A percentile compares a stretch with the other conserved stretches of the same genome.
Conservation (phyloP, 2,888 invertebrate species). For the Tetragonula carbonaria region DNA sequence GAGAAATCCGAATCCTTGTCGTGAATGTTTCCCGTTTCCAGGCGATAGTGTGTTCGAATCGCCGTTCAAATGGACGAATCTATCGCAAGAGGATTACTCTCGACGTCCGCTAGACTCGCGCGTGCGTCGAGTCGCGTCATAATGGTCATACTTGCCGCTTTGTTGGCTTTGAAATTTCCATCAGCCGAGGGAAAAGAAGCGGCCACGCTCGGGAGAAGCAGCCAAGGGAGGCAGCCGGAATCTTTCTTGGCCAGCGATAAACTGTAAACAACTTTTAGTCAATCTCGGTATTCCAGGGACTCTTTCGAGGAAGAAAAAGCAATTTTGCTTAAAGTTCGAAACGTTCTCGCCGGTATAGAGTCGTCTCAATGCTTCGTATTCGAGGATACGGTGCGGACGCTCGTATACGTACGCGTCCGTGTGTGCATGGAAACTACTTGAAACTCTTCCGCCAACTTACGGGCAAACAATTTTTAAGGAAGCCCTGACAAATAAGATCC, state of each 20-base stretch:
- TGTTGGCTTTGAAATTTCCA: slow-evolving; percentile 23
- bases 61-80: not conserved
- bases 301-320: slow-evolving; percentile 46
- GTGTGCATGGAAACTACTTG: slow-evolving; percentile 45
- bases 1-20: not conserved
- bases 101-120: not conserved
- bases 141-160: not conserved
- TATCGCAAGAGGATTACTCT: not conserved
- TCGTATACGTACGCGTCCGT: not conserved
- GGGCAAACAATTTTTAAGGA: slow-evolving; percentile 53
- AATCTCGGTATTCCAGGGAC: slow-evolving; percentile 44
- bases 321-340: slow-evolving; percentile 62
- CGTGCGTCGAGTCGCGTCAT: not conserved
- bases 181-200: not conserved
- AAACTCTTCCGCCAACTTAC: slow-evolving; percentile 40
- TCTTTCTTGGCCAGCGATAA: slow-evolving; percentile 48
- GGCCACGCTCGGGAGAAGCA: slow-evolving; percentile 5
- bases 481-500: slow-evolving; percentile 46
- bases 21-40: not conserved
- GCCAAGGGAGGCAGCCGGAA: not conserved
- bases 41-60: not conserved
- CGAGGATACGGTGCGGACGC: not conserved
- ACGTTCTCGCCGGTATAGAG: slow-evolving; percentile 43
- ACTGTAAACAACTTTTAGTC: slow-evolving; percentile 61
- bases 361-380: slow-evolving; percentile 35